Percentiles rank a stretch among this genome's conserved stretches.
Conservation (phyloP, 2,888 invertebrate species). For the Diarsia dahlii region DNA sequence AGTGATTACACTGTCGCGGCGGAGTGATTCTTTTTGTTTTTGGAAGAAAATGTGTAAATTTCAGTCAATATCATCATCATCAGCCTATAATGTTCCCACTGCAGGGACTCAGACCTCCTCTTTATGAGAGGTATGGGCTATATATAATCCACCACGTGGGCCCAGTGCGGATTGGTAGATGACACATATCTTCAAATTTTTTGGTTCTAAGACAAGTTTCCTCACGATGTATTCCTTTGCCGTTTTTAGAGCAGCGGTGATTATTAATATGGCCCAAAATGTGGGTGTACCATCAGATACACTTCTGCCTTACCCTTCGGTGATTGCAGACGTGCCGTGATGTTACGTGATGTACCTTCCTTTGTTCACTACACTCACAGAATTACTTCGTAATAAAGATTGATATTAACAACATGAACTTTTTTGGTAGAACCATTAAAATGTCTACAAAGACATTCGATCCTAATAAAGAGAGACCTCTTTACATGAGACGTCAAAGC, state of each 20-base stretch:
- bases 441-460: background rate
- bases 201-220: too few relatives aligned
- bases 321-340: background rate
- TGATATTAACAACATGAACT: slow-evolving; percentile 88
- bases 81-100: too few relatives aligned
- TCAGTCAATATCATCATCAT: background rate
- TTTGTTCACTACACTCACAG: background rate
- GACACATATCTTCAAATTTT: too few relatives aligned
- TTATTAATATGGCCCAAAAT: too few relatives aligned
- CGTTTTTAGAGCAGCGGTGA: too few relatives aligned
- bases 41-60: background rate
- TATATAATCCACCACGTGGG: too few relatives aligned
- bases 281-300: background rate
- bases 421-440: slow-evolving; percentile 84
- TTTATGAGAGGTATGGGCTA: too few relatives aligned
- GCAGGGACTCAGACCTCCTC: too few relatives aligned
- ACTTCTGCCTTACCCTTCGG: background rate
- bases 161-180: too few relatives aligned
- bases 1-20: slow-evolving; percentile 83
- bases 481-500: slow-evolving; percentile 3
- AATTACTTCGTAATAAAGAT: background rate
- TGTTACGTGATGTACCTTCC: background rate
- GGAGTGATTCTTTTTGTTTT: slow-evolving; percentile 59
- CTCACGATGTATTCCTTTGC: too few relatives aligned
- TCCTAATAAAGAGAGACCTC: slow-evolving; percentile 3